A percentile compares a stretch with the other conserved stretches of the same genome.
These are phyloP conservation scores for Xanthorhoe designata DNA, from an alignment of 2,888 invertebrate genomes.

Conservation along the genomic window DNA sequence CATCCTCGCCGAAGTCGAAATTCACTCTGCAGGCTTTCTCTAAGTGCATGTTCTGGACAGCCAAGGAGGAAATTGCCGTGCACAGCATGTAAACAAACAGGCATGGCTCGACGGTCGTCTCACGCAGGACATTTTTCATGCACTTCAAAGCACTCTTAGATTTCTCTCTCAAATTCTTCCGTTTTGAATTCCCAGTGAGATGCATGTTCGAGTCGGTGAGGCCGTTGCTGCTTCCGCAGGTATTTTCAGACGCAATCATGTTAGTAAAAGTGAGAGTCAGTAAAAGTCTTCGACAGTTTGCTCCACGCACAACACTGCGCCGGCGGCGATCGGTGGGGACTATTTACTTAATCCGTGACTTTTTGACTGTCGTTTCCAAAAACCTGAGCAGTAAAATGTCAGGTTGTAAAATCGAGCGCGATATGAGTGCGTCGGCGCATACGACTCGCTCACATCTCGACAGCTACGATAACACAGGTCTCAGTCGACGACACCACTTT, in stretches of 20 bases:
- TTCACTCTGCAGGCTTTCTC: constrained; percentile 86
- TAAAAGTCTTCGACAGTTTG: constrained; percentile 64
- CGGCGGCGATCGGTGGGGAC: constrained; percentile 63
- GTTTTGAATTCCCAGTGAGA: constrained; percentile 62
- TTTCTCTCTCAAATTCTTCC: constrained; percentile 66
- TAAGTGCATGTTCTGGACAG: constrained; percentile 84
- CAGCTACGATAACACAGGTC: constrained; percentile 77
- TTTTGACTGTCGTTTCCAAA: constrained; percentile 75
- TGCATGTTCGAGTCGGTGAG: constrained; percentile 72
- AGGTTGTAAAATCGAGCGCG: constrained; percentile 74
- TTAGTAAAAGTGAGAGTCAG: constrained; percentile 69
- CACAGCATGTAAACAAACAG: constrained; percentile 88
- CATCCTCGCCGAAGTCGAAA: constrained; percentile 76
- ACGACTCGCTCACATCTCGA: constrained; percentile 74
- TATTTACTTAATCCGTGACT: constrained; percentile 70
- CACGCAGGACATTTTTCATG: constrained; percentile 67
- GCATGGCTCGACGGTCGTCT: constrained; percentile 88
- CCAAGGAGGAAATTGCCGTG: constrained; percentile 87
- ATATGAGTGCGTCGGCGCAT: constrained; percentile 68
- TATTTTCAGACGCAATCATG: constrained; percentile 70
- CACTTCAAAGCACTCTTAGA: constrained; percentile 66
- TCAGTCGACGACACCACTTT: constrained; percentile 72
- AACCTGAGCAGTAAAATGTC: constrained; percentile 77
- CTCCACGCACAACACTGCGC: constrained; percentile 63
- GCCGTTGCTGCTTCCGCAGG: constrained; percentile 58